Conservation (phyloP, 2,888 invertebrate genomes). For the Drosophila putrida region DNA sequence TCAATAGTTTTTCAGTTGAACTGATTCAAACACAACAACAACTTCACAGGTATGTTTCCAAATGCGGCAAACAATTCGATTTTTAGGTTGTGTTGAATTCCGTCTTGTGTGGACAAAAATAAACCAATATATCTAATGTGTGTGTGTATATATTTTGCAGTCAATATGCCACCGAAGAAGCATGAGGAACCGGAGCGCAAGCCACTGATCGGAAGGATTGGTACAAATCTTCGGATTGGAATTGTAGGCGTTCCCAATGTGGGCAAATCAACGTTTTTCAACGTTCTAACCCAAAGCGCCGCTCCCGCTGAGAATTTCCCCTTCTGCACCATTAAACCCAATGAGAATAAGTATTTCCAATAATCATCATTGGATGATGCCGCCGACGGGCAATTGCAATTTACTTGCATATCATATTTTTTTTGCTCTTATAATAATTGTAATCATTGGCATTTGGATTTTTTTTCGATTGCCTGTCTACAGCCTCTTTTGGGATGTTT, state of each 20-base stretch:
- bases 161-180: conserved; percentile 91
- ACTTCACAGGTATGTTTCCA: no score
- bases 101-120: no score
- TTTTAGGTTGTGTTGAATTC: no score
- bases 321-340: conserved; percentile 99
- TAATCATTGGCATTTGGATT: conserved; percentile 64
- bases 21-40: no score
- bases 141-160: background rate
- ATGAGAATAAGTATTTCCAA: conserved; percentile 98
- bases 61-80: no score
- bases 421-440: conserved; percentile 65
- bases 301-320: conserved; percentile 99
- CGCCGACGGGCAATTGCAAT: conserved; percentile 26
- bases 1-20: no score
- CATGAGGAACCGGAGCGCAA: conserved; percentile 95
- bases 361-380: conserved; percentile 36
- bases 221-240: conserved; percentile 98
- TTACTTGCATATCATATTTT: conserved; percentile 36
- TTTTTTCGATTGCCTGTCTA: conserved; percentile 34
- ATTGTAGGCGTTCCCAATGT: conserved; percentile 98
- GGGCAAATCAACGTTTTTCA: conserved; percentile 99
- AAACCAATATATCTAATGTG: no score
- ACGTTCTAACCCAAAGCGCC: conserved; percentile 98
- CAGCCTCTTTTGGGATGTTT: background rate
- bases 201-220: conserved; percentile 96